Percentiles rank a stretch among this genome's conserved stretches.
Conservation (phyloP, 2,113 vertebrate species). For the Trogon melanurus region DNA sequence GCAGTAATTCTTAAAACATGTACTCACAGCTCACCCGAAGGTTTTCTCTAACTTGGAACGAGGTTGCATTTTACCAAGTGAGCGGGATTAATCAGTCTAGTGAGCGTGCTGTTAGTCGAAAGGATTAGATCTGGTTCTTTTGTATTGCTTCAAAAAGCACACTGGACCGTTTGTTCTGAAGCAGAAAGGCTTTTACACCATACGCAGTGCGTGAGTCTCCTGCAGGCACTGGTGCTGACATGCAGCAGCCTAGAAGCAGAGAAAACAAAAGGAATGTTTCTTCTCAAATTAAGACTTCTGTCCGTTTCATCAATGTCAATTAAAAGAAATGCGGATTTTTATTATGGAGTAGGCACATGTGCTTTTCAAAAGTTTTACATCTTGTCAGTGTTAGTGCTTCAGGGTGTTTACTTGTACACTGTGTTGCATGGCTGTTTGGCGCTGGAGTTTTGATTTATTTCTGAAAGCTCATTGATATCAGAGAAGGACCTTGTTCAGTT, state of each 20-base stretch:
- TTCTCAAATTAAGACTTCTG: background rate
- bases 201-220: background rate
- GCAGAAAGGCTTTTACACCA: background rate
- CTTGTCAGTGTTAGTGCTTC: background rate
- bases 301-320: background rate
- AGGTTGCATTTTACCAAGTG: background rate
- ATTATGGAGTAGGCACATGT: accelerated
- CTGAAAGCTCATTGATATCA: background rate
- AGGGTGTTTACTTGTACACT: background rate
- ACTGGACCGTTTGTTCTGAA: background rate
- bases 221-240: background rate
- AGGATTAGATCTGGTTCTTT: slow-evolving; percentile 1
- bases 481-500: background rate
- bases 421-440: accelerated
- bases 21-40: background rate
- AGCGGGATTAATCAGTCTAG: background rate
- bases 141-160: background rate
- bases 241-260: background rate
- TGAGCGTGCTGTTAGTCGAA: background rate
- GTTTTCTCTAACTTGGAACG: background rate
- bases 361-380: background rate
- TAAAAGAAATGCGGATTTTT: background rate
- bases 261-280: background rate
- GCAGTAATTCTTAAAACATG: background rate
- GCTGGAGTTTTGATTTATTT: background rate